These are phyloP conservation scores for Neotoxoptera formosana DNA, from an alignment of 1,140 invertebrate species.

Conservation along the genomic window DNA sequence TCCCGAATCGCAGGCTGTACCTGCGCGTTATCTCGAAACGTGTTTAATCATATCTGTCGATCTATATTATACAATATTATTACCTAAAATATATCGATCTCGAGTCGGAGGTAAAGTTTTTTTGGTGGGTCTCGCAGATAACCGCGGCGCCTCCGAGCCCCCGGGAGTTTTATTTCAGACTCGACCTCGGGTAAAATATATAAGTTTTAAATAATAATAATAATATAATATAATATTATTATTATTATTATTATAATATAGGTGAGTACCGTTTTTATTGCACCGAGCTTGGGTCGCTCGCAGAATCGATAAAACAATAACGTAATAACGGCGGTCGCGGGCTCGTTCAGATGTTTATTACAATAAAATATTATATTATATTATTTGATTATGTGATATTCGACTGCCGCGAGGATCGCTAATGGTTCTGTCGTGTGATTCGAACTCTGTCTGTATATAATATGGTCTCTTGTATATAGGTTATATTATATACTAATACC, in stretches of 20 bases:
- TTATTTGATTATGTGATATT: background rate
- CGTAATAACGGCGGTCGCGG: background rate
- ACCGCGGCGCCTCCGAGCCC: no score
- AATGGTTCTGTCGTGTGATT: background rate
- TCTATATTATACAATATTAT: background rate
- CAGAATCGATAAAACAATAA: background rate
- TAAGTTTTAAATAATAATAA: conserved; percentile 18
- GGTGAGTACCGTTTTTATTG: background rate
- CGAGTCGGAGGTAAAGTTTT: background rate
- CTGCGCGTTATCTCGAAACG: background rate
- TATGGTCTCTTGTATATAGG: background rate
- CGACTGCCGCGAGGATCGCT: background rate
- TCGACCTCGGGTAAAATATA: background rate
- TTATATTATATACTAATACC: background rate
- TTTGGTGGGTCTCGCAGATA: background rate
- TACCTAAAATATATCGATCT: background rate
- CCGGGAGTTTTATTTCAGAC: background rate
- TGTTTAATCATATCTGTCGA: background rate
- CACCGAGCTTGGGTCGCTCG: background rate
- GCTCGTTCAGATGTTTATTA: conserved; percentile 6
- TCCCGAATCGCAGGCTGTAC: background rate
- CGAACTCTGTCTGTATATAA: no score
- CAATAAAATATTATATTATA: background rate
- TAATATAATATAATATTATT: background rate
- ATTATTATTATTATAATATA: background rate